Base-by-base conservation (phyloP, 2,113 vertebrate species). In the Craseonycteris thonglongyai region DNA sequence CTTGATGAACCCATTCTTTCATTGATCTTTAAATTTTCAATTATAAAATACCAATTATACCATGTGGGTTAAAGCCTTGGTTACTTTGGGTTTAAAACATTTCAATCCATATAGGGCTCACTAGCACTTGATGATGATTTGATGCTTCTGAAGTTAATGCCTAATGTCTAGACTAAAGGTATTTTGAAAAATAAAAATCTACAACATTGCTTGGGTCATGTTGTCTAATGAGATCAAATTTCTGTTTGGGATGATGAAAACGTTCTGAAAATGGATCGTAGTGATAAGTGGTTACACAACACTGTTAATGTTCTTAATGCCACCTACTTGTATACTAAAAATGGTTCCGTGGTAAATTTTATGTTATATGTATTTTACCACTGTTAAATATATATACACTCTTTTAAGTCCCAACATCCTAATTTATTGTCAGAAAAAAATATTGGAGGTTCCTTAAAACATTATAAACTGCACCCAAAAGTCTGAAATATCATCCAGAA, bases 1-100 rank as follows among this genome's bases (percentile, higher is more conserved):
- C 76, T 58, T 4, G 2, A 90, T 56, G 58, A 61, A 88, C 33
- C 5, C 68, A 35, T 68, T 80, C 45, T 78, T 76, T 91, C 69
- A 71, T 3, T 78, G 71, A 94, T 72, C 22, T 72, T 91, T 54
- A 85, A 14, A 45, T 75, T 82, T 45, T 80, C 14, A 30, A 10
- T 58, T 79, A 82, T 84, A 69, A 49, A 81, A 81, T 33, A 54
- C 42, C 30, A 54, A 40, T 51, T 68, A 56, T 30, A 75, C 30
- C n/a, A 42, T 4, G 2, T n/a, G 72, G 71, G 30, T 35, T 68
- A 85, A 66, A 80, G 42, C 18, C 42, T 74, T 84, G 30, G 71
- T 92, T 87, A 89, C 47, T 89, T 69, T 92, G 85, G 12, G 12
- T 54, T 96, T 86, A 84, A 85, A 90, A 85, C 15, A 61, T 74